Conservation (phyloP, 2,797 vertebrate species). For the Cichlasoma orientale region DNA sequence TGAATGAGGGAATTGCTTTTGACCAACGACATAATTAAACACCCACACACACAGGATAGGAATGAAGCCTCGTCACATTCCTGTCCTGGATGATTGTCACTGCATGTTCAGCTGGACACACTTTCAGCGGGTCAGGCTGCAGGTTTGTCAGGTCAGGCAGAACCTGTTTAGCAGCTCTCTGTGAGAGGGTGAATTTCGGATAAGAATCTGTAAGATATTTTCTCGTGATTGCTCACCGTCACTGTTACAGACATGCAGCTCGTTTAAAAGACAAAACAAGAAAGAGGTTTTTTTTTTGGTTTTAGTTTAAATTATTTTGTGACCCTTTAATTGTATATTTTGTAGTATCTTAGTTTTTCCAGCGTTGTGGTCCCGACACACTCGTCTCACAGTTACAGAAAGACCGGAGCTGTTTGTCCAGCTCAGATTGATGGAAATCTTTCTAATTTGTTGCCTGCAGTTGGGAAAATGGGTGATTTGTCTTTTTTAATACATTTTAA, state of each 20-base stretch:
- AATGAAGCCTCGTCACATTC: slow-evolving; percentile 18
- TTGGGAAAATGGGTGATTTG: neutral
- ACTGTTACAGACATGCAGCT: neutral
- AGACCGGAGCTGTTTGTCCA: neutral
- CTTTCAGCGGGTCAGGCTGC: neutral
- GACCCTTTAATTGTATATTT: neutral
- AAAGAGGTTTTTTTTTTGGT: fast-evolving
- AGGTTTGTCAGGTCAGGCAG: neutral
- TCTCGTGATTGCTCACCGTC: neutral
- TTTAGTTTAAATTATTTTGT: neutral
- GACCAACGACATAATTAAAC: neutral
- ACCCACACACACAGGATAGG: neutral
- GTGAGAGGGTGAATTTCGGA: neutral
- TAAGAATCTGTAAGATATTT: neutral
- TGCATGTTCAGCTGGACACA: neutral
- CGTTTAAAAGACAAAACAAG: neutral
- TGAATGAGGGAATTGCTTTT: neutral
- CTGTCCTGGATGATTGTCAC: neutral
- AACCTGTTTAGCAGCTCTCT: neutral
- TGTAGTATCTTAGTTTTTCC: neutral
- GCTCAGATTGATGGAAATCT: neutral
- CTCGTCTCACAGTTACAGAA: neutral
- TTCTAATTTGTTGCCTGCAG: neutral
- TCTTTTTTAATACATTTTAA: neutral
- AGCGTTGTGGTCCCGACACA: fast-evolving